These are phyloP conservation scores for Carollia perspicillata DNA, from an alignment of 2,113 vertebrate species.

Conservation along the genomic window DNA sequence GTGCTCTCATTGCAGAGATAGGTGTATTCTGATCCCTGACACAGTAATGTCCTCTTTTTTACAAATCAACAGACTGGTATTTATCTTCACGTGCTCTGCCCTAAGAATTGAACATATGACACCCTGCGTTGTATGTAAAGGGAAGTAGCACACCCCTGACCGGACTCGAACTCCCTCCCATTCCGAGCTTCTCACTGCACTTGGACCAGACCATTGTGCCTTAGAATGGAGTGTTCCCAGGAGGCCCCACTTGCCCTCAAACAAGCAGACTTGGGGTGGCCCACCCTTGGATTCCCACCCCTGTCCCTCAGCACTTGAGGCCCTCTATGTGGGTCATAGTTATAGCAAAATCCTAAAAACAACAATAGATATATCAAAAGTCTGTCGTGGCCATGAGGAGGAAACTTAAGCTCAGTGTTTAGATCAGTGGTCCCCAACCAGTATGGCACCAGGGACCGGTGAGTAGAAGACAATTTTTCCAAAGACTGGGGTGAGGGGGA, in stretches of 20 bases:
- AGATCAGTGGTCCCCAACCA: no score
- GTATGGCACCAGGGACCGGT: no score
- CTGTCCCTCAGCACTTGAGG: background rate
- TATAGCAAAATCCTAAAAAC: background rate
- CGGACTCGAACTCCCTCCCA: background rate
- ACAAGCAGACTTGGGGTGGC: background rate
- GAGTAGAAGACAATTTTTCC: no score
- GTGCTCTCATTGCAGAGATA: background rate
- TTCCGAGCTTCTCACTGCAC: fast-evolving
- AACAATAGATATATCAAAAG: background rate
- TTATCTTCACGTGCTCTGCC: background rate
- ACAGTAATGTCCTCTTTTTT: background rate
- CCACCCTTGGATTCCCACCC: background rate
- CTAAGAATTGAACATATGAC: background rate
- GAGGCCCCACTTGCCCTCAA: background rate
- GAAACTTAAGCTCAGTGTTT: background rate
- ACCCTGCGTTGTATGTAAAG: background rate
- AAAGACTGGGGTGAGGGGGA: no score
- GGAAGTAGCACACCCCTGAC: background rate
- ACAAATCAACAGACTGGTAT: background rate
- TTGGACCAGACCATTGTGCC: background rate
- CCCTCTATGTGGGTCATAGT: background rate
- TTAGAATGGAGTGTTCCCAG: background rate
- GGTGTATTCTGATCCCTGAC: background rate
- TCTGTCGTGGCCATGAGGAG: background rate